Conservation (phyloP, 1,140 invertebrate species). For the Laupala kohalensis region DNA sequence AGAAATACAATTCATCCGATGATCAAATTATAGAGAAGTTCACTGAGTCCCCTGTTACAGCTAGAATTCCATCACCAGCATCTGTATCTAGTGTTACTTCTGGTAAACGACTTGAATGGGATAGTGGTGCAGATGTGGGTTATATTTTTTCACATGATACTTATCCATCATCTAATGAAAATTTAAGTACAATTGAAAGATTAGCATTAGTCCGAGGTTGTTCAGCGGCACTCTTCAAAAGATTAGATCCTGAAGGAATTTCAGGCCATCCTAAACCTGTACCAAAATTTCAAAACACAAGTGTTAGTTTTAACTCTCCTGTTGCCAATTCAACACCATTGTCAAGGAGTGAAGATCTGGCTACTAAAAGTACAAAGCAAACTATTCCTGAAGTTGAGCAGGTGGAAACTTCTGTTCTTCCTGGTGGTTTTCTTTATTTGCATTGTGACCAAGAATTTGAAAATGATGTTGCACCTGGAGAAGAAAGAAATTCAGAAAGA, state of each 20-base stretch:
- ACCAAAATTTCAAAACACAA: constrained; percentile 10
- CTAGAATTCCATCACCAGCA: constrained; percentile 5
- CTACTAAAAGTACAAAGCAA: not conserved
- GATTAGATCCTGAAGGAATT: constrained; percentile 32
- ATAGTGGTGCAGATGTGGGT: constrained; percentile 61
- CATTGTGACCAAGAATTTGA: constrained; percentile 23
- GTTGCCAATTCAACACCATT: constrained; percentile 27
- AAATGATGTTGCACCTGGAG: constrained; percentile 28
- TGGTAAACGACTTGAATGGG: constrained; percentile 55
- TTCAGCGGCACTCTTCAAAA: constrained; percentile 22
- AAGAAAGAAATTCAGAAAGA: not conserved
- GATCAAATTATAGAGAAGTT: not conserved
- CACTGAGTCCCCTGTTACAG: not conserved
- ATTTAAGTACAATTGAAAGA: constrained; percentile 41
- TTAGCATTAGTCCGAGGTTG: constrained; percentile 33
- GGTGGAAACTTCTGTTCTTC: not conserved
- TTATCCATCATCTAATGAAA: constrained; percentile 15
- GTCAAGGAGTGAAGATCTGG: not conserved
- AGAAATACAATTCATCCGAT: too few relatives aligned
- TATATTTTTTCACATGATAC: constrained; percentile 37
- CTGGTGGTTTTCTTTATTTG: not conserved
- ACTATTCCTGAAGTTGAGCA: not conserved
- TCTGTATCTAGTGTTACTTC: constrained; percentile 45
- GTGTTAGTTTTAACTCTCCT: constrained; percentile 15
- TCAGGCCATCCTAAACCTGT: constrained; percentile 19